A percentile compares a stretch with the other conserved stretches of the same genome.
Evolutionary conservation across 2,888 invertebrate species (phyloP).

Genomic region (Chorisops tibialis): DNA sequence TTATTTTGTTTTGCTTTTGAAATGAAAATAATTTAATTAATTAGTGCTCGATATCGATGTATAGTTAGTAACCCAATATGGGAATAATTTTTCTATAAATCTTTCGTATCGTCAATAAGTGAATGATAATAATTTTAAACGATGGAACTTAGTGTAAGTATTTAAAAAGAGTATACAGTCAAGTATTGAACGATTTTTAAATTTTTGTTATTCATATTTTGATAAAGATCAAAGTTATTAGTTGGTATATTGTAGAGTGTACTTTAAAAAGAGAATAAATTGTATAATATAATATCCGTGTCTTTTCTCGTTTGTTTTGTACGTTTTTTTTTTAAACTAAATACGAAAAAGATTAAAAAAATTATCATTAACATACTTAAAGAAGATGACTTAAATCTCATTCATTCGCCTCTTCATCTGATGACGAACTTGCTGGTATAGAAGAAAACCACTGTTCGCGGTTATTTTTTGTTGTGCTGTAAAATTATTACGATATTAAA

Average conservation of each 20-base stretch:
- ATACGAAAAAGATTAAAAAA: too few species aligned
- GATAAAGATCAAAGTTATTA: too few species aligned
- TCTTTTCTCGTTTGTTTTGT: too few species aligned
- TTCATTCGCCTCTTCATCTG: constrained; percentile 52
- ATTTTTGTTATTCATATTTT: too few species aligned
- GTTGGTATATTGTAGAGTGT: too few species aligned
- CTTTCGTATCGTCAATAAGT: constrained; percentile 5
- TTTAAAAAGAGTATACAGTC: too few species aligned
- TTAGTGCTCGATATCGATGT: background rate
- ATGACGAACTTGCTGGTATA: constrained; percentile 59
- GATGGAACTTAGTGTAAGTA: too few species aligned
- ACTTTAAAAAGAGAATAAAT: too few species aligned
- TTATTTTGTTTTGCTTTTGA: background rate
- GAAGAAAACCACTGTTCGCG: constrained; percentile 62
- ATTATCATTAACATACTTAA: constrained; percentile 39
- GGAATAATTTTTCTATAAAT: constrained; percentile 1
- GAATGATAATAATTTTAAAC: too few species aligned
- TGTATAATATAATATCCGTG: too few species aligned
- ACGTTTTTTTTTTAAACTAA: too few species aligned
- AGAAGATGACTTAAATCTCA: constrained; percentile 54
- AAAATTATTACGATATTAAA: constrained; percentile 29
- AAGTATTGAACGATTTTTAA: too few species aligned
- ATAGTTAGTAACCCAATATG: constrained; percentile 7
- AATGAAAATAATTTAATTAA: background rate
- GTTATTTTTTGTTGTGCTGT: constrained; percentile 55